Base-by-base conservation (phyloP, 2,797 vertebrate species). In the Epinephelus malabaricus region DNA sequence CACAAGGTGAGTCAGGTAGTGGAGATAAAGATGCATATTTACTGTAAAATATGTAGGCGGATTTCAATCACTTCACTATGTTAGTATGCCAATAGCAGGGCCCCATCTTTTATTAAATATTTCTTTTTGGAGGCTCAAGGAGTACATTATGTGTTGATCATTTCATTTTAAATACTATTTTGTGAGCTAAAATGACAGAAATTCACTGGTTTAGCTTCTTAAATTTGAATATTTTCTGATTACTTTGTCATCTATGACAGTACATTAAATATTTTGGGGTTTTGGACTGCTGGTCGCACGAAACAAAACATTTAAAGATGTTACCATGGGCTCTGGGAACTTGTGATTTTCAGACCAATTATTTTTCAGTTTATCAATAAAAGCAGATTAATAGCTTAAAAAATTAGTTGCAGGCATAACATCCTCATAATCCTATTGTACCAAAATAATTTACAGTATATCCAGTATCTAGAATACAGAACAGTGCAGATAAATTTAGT, bases 291-390 rank as follows among this genome's bases (percentile, higher is more conserved):
- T 18, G 34, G 13, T 0, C 0, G 0, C 18, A 47, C 2, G 54
- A 63, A 56, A 50, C n/a, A 19, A 50, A 59, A 58, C 5, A 43
- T 49, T 56, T 63, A 18, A 23, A 45, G 23, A 76, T 34, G 40
- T 69, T 11, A 47, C 19, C 10, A 13, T 51, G 40, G 47, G 11
- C 27, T 30, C 27, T 30, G 27, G 27, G 27, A 30, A 30, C 27
- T 30, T 30, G 27, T 30, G 27, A 6, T 30, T 30, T 30, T 30
- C 27, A 30, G 27, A 30, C 27, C 27, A 30, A 30, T 30, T 30
- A 30, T 30, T 30, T 30, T 30, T 30, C 27, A 30, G 27, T 30
- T 30, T 30, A 30, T 54, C 14, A 54, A 23, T 7, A 2, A 15
- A 45, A 58, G 25, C 10, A 49, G 5, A 45, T 60, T 18, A 21